Percentiles rank a stretch among this genome's conserved stretches.
These are phyloP conservation scores for Brachionus koreanus DNA, from an alignment of 1,140 invertebrate species.

Conservation along the genomic window DNA sequence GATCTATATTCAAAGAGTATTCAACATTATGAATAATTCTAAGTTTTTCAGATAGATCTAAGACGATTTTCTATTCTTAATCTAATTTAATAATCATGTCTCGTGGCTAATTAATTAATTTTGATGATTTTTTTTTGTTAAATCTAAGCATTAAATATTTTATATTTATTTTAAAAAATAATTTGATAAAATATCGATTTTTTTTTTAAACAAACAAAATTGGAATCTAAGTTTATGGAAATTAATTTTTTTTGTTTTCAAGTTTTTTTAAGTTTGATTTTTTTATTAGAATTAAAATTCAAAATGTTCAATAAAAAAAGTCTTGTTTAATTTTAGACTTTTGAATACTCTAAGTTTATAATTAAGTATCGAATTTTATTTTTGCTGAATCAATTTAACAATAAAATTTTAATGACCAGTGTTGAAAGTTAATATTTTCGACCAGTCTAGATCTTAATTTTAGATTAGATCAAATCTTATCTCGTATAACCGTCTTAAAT, in stretches of 20 bases:
- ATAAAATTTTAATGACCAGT: slow-evolving; percentile 5
- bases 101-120: not conserved
- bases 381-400: not conserved
- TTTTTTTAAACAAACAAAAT: slow-evolving; percentile 21
- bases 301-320: not conserved
- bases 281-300: slow-evolving; percentile 25
- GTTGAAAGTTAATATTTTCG: slow-evolving; percentile 8
- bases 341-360: not conserved
- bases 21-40: too few relatives aligned
- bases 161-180: not conserved
- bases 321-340: not conserved
- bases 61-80: not conserved
- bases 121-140: not conserved
- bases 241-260: not conserved
- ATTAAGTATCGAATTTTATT: not conserved
- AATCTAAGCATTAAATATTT: not conserved
- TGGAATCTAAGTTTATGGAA: not conserved
- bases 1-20: too few relatives aligned
- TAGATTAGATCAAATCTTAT: slow-evolving; percentile 4
- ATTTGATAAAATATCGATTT: not conserved
- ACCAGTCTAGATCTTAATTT: slow-evolving; percentile 1
- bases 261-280: not conserved
- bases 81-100: not conserved
- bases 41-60: too few relatives aligned
- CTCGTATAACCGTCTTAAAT: not conserved